Base-by-base conservation (phyloP, 2,113 vertebrate species). In the Phoenicopterus ruber region DNA sequence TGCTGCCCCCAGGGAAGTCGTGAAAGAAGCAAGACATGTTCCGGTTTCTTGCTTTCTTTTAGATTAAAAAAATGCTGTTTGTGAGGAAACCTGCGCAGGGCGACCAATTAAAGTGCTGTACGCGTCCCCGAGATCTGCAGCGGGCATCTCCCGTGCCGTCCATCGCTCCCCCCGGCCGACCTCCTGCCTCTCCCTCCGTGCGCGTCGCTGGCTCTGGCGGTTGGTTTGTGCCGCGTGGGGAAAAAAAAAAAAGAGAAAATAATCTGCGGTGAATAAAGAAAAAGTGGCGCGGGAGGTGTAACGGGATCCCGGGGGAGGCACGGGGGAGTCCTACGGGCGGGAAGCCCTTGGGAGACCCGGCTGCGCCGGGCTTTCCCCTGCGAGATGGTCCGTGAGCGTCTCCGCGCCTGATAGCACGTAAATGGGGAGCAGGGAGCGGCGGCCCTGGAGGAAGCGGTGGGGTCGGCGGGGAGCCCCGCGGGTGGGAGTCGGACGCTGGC, bases 1-100 rank as follows among this genome's bases (percentile, higher is more conserved):
- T 73, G 92, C 94, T 97, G 90, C 91, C 95, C 91, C 91, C 81
- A 71, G 94, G 96, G 96, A 95, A 94, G 94, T 69, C 95, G 79
- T 74, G 95, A 88, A 88, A 81, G 88, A 81, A 90, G 77, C 69
- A 38, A 92, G 76, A 34, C 44, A 59, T 34, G n/a, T 90, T 91
- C 84, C 86, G 61, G 71, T 50, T 94, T 59, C 82, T 95, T 73
- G 76, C 82, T 82, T 94, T 82, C 95, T 91, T 95, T 87, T 57
- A 85, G 66, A 82, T 86, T 80, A 93, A 81, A 95, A 95, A 94
- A 88, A 65, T 17, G 69, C 47, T 81, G 50, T 71, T 65, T 71
- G 91, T 13, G 52, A 86, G 84, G 89, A 78, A 95, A 88, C 91
- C 76, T 46, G 57, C 15, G 52, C 73, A 44, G 83, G 46, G 12